Conservation (phyloP, 2,888 invertebrate species). For the Nemoura dubitans region DNA sequence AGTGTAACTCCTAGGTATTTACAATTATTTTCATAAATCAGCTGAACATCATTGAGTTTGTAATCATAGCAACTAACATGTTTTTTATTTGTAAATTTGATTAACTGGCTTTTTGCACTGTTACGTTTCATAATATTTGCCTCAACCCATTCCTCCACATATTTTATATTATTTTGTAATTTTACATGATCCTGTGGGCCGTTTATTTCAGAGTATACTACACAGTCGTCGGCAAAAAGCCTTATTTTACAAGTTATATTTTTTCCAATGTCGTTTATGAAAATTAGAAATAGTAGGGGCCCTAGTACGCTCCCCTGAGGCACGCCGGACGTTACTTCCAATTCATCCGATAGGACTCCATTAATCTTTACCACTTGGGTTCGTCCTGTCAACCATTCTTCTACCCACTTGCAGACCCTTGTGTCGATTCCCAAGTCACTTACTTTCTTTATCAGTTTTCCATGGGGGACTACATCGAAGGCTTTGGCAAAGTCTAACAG, state of each 20-base stretch:
- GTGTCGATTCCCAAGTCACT: neutral
- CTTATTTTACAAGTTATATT: neutral
- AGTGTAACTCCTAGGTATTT: conserved; percentile 14
- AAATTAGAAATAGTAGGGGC: conserved; percentile 14
- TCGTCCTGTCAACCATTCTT: conserved; percentile 14
- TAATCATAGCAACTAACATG: neutral
- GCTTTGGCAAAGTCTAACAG: conserved; percentile 20
- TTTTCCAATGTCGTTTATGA: conserved; percentile 15
- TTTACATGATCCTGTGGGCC: neutral
- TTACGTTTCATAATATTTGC: conserved; percentile 24
- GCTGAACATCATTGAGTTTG: neutral
- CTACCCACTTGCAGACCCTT: neutral
- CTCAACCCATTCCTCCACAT: conserved; percentile 1
- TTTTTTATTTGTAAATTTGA: conserved; percentile 25
- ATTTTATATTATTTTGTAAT: conserved; percentile 7
- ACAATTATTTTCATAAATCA: neutral
- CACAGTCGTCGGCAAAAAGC: conserved; percentile 30
- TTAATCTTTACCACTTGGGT: conserved; percentile 2
- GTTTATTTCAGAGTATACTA: conserved; percentile 15
- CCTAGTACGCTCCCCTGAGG: conserved; percentile 26
- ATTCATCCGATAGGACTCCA: neutral
- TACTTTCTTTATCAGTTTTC: conserved; percentile 1
- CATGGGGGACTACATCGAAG: conserved; percentile 12
- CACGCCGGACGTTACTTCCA: conserved; percentile 1
- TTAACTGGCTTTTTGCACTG: conserved; percentile 20